phyloP scores from a whole-genome alignment of 2,797 vertebrate genomes.

The Bothrops alternatus region DNA sequence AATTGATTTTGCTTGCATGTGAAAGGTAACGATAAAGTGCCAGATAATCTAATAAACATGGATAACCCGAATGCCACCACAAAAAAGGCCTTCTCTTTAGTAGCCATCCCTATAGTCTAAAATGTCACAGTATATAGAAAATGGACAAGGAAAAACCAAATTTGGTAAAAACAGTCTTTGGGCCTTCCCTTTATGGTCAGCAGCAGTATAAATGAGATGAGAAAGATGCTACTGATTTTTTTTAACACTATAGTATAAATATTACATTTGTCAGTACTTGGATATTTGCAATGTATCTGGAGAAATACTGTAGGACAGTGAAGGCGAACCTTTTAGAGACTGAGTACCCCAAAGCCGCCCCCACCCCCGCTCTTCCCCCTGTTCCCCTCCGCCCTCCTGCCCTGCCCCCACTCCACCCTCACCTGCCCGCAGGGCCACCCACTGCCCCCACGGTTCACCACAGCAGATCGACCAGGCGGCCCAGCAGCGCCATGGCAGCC shows the following conservation, averaged over 20 bases:
- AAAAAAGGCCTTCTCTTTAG: background rate
- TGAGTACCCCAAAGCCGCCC: no score
- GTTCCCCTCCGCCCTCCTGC: no score
- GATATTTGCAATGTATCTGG: background rate
- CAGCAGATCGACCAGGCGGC: no score
- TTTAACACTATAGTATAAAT: background rate
- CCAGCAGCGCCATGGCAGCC: no score
- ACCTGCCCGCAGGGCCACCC: no score
- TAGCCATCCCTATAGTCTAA: background rate
- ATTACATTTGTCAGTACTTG: background rate
- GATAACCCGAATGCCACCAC: background rate
- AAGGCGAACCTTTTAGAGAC: no score
- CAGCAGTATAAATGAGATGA: background rate
- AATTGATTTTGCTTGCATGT: background rate
- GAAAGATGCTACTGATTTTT: background rate
- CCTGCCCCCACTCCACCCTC: no score
- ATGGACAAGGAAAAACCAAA: background rate
- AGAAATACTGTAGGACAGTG: background rate
- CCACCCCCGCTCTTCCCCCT: no score
- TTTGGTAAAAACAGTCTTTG: background rate
- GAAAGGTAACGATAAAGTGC: background rate
- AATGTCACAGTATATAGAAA: background rate
- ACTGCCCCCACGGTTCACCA: no score
- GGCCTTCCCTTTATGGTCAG: background rate
- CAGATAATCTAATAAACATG: background rate